Base-by-base conservation (phyloP, 2,888 invertebrate species). In the Odontothrips loti region DNA sequence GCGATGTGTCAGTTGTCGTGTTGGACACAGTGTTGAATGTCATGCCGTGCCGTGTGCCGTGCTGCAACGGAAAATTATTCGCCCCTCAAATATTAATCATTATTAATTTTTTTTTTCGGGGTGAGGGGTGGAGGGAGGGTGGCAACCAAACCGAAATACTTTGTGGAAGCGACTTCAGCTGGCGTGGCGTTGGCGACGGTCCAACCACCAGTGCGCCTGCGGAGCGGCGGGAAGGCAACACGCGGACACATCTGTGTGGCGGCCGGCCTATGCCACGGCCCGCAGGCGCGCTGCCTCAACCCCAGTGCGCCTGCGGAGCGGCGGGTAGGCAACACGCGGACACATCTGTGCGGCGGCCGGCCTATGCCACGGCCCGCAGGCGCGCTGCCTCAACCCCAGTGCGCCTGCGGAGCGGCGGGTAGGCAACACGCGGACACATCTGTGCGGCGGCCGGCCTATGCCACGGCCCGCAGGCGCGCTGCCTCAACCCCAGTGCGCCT, bases 11-110 rank as follows among this genome's bases (percentile, higher is more conserved):
- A 68, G 68, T n/a, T 68, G 68, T 68, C 68, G 23, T 68, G 68
- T 68, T 68, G 68, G 68, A n/a, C 68, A 23, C 68, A n/a, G 68
- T 68, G 68, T 68, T 68, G 23, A 68, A 68, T 68, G 68, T 68
- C n/a, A 68, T 9, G 68, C 68, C 68, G 68, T 23, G 68, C n/a
- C n/a, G 23, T 23, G 68, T 17, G 68, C 68, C 23, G 68, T 17
- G n/a, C n/a, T n/a, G n/a, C n/a, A n/a, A n/a, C n/a, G n/a, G n/a
- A n/a, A n/a, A n/a, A n/a, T n/a, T n/a, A n/a, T n/a, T n/a, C n/a
- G n/a, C n/a, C n/a, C n/a, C n/a, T n/a, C n/a, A n/a, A n/a, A n/a
- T n/a, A n/a, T n/a, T n/a, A n/a, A n/a, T n/a, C n/a, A n/a, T n/a
- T n/a, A n/a, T n/a, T n/a, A n/a, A n/a, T n/a, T n/a, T n/a, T n/a